Evolutionary conservation across 2,797 vertebrate genomes (phyloP), one percentile per base, ranked within the genome.

Genomic region (Prunella strophiata): DNA sequence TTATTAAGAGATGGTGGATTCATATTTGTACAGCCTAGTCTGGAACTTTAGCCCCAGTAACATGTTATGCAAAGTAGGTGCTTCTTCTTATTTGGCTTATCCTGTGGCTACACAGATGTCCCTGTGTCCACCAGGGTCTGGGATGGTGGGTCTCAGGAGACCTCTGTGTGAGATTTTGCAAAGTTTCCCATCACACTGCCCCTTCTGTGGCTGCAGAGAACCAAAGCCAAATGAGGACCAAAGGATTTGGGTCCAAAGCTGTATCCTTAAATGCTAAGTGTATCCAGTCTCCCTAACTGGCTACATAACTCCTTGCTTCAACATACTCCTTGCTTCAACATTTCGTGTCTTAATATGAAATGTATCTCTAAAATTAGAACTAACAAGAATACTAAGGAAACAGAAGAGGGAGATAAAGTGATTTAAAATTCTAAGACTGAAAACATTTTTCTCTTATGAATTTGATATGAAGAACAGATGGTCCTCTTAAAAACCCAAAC

Each of bases 381-480:
- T 89, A 65, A 76, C 51, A 73, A 80, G 79, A 93, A 63, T 57
- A 71, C 16, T 17, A 42, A 92, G 43, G 63, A 85, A 75, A 68
- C 17, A n/a, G 50, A 79, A 88, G 59, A 81, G 47, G 50, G 66
- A 86, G 40, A 61, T 89, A 78, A 95, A 94, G 50, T 67, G 27
- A 88, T 29, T 93, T 71, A 62, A 91, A 91, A 94, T 92, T 96
- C 47, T 80, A 93, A 93, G 92, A 62, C 26, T 58, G 55, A 92
- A 72, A 94, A 91, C 20, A 59, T 75, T 96, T 83, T 94, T 85
- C 77, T 83, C 29, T 80, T 77, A 82, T 47, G 67, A 93, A 93
- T 97, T 95, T 96, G 71, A 65, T 77, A 85, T 82, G 67, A 91
- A 91, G 79, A 97, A 95, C 95, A 97, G 94, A 96, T 94, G 92